A percentile compares a stretch with the other conserved stretches of the same genome.
Evolutionary conservation across 2,888 invertebrate genomes (phyloP).

Genomic region (Andrena flavipes): DNA sequence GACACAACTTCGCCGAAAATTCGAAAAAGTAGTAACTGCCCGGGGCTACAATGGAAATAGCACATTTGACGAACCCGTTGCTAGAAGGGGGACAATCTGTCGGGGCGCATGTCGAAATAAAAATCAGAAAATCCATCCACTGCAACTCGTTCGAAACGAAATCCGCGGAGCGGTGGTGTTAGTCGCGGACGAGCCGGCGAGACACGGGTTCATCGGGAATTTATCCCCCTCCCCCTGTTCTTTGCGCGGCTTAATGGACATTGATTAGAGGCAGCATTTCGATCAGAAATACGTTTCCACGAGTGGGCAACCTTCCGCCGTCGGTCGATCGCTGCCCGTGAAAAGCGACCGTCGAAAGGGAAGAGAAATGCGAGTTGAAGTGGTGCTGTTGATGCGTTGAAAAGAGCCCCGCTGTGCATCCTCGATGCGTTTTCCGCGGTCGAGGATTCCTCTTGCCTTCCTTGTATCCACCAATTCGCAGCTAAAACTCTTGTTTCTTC

Average conservation of each 20-base stretch:
- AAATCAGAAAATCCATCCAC: conserved; percentile 45
- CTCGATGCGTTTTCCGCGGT: conserved; percentile 18
- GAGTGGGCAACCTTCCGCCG: conserved; percentile 43
- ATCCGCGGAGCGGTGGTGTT: conserved; percentile 32
- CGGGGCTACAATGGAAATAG: conserved; percentile 18
- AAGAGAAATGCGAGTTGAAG: conserved; percentile 38
- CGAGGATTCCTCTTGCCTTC: not conserved
- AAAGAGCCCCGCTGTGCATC: conserved; percentile 26
- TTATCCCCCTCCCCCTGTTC: conserved; percentile 52
- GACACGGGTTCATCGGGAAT: conserved; percentile 25
- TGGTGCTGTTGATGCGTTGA: conserved; percentile 50
- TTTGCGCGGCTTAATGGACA: conserved; percentile 73
- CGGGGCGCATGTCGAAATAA: conserved; percentile 37
- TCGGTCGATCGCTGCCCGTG: conserved; percentile 34
- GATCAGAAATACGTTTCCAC: conserved; percentile 55
- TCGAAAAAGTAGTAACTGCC: not conserved
- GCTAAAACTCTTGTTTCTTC: not conserved
- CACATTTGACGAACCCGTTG: not conserved
- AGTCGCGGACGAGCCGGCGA: conserved; percentile 30
- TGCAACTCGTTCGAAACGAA: conserved; percentile 18
- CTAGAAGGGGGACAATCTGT: conserved; percentile 27
- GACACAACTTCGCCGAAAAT: not conserved
- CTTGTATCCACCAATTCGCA: not conserved
- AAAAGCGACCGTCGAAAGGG: conserved; percentile 47
- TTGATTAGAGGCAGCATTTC: conserved; percentile 72